phyloP scores from a whole-genome alignment of 2,888 invertebrate species.

The Drosophila diplacantha region DNA sequence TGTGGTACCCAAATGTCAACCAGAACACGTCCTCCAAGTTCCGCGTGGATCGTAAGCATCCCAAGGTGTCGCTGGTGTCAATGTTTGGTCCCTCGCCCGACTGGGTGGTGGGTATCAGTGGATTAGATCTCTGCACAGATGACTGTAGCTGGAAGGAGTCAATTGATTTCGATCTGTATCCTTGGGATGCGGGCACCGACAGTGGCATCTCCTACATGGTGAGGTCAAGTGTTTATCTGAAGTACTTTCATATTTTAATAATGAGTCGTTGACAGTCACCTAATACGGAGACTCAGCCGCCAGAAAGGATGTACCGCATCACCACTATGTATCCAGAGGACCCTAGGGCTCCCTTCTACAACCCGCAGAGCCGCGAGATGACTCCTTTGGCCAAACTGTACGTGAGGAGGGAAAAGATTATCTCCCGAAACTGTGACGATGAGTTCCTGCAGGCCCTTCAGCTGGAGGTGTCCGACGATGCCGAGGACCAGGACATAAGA shows the following conservation, averaged over 20 bases:
- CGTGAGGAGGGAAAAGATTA: conserved; percentile 85
- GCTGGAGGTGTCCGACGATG: conserved; percentile 83
- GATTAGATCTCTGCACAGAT: conserved; percentile 89
- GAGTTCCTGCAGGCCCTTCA: conserved; percentile 81
- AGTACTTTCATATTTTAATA: neutral
- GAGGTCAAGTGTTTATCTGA: conserved; percentile 44
- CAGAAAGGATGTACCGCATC: conserved; percentile 91
- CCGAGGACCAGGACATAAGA: conserved; percentile 81
- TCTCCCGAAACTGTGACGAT: conserved; percentile 86
- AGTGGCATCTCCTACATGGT: conserved; percentile 94
- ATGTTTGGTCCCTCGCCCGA: conserved; percentile 98
- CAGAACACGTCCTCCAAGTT: conserved; percentile 89
- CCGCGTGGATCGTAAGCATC: conserved; percentile 89
- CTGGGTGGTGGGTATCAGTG: conserved; percentile 97
- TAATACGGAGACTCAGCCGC: conserved; percentile 86
- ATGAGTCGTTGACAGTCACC: conserved; percentile 81
- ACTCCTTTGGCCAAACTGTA: conserved; percentile 90
- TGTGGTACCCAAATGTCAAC: conserved; percentile 94
- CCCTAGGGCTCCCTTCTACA: conserved; percentile 94
- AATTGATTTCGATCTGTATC: conserved; percentile 89
- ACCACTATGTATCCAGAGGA: conserved; percentile 95
- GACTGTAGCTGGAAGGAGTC: conserved; percentile 96
- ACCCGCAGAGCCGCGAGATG: conserved; percentile 83
- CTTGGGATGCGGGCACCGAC: conserved; percentile 98
- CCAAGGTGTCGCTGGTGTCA: conserved; percentile 90